phyloP scores from a whole-genome alignment of 1,140 invertebrate species.

The Phthorimaea operculella region DNA sequence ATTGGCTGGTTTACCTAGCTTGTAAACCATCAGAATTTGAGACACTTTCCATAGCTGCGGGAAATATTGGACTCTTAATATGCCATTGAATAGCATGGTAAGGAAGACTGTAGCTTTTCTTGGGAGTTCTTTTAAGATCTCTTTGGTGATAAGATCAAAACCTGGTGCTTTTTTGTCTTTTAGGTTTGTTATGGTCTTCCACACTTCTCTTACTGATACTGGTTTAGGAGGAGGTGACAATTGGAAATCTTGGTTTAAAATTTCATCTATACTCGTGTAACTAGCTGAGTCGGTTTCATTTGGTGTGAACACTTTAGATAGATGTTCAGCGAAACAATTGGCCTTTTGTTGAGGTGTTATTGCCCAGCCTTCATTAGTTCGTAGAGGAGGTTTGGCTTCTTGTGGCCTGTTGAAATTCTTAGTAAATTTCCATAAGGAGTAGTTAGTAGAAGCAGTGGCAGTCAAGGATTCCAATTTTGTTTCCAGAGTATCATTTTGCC shows the following conservation, averaged over 20 bases:
- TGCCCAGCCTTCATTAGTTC: neutral
- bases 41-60: constrained; percentile 1
- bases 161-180: constrained; percentile 3
- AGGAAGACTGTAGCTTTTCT: constrained; percentile 1
- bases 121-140: neutral
- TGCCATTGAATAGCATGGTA: constrained; percentile 1
- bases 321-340: neutral
- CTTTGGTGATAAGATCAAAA: constrained; percentile 1
- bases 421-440: constrained; percentile 6
- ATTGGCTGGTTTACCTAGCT: neutral
- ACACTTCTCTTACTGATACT: neutral
- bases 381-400: neutral
- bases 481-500: constrained; percentile 2
- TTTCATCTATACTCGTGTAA: neutral
- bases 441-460: constrained; percentile 2
- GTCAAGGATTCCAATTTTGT: neutral
- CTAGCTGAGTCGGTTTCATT: neutral
- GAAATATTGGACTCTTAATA: constrained; percentile 4
- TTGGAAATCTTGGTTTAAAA: constrained; percentile 3
- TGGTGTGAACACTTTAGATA: neutral
- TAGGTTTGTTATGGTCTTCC: neutral
- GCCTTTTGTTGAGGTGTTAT: constrained; percentile 2
- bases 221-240: neutral
- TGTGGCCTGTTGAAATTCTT: neutral
- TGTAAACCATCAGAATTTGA: constrained; percentile 1